Evolutionary conservation across 2,888 invertebrate species (phyloP).

Genomic region (Tinea pellionella): DNA sequence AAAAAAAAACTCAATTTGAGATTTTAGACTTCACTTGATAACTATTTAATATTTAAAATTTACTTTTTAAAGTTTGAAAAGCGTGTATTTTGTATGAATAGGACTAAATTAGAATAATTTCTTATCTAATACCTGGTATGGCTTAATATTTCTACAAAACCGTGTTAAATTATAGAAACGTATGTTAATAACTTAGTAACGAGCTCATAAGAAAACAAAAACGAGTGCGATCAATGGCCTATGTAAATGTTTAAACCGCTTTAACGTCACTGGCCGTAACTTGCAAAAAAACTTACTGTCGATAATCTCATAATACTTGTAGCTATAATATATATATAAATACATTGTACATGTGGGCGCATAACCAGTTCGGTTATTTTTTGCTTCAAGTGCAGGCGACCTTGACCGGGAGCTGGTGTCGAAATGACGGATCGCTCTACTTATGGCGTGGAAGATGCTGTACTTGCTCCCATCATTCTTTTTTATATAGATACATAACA

Average conservation of each 20-base stretch:
- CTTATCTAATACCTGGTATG: not conserved
- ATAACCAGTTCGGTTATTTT: conserved; percentile 52
- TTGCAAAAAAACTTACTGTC: conserved; percentile 1
- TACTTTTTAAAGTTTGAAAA: not conserved
- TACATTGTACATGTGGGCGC: conserved; percentile 32
- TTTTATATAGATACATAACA: too few relatives aligned
- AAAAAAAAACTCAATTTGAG: too few relatives aligned
- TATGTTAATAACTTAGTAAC: conserved; percentile 12
- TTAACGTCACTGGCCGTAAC: not conserved
- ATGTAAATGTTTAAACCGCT: conserved; percentile 10
- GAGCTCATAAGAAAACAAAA: conserved; percentile 1
- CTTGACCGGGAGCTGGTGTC: conserved; percentile 53
- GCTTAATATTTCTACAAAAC: conserved; percentile 1
- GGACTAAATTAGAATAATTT: not conserved
- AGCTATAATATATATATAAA: not conserved
- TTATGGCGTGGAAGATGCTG: not conserved
- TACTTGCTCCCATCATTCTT: not conserved
- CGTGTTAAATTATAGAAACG: conserved; percentile 12
- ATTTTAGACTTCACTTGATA: too few relatives aligned
- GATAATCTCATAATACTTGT: conserved; percentile 8
- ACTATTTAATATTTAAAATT: not conserved
- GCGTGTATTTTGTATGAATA: not conserved
- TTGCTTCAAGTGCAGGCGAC: conserved; percentile 57
- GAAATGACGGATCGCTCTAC: conserved; percentile 28
- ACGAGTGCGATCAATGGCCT: conserved; percentile 10